Conservation (phyloP, 2,113 vertebrate species). For the Xiphias gladius region DNA sequence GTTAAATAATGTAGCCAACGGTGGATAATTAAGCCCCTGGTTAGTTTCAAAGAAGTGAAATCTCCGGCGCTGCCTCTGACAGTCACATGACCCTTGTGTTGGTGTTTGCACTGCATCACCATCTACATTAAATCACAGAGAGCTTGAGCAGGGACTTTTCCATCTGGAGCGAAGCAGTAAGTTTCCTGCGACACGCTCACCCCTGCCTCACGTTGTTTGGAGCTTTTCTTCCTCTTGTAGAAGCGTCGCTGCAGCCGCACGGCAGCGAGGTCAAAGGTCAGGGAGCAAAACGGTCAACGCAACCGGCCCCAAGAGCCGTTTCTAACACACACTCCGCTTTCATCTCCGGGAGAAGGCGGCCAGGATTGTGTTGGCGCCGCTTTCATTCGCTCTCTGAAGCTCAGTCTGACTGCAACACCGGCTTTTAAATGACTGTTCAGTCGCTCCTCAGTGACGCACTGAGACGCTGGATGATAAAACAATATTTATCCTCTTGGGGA, state of each 20-base stretch:
- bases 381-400: neutral
- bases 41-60: too few species aligned
- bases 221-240: conserved; percentile 31
- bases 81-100: too few species aligned
- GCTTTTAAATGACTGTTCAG: too few species aligned
- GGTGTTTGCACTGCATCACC: too few species aligned
- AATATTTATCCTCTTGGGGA: neutral
- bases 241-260: neutral
- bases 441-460: neutral
- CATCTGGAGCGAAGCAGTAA: too few species aligned
- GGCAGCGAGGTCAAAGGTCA: conserved; percentile 33
- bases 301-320: neutral
- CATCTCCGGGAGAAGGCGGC: neutral
- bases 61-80: too few species aligned
- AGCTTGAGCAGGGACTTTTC: too few species aligned
- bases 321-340: conserved; percentile 14
- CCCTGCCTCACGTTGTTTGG: neutral
- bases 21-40: too few species aligned
- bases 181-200: too few species aligned
- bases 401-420: too few species aligned
- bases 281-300: neutral
- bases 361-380: neutral
- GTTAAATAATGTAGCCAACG: too few species aligned
- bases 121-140: too few species aligned
- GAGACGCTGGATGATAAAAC: neutral